phyloP scores from a whole-genome alignment of 2,888 invertebrate genomes.

The Cetonia aurata region DNA sequence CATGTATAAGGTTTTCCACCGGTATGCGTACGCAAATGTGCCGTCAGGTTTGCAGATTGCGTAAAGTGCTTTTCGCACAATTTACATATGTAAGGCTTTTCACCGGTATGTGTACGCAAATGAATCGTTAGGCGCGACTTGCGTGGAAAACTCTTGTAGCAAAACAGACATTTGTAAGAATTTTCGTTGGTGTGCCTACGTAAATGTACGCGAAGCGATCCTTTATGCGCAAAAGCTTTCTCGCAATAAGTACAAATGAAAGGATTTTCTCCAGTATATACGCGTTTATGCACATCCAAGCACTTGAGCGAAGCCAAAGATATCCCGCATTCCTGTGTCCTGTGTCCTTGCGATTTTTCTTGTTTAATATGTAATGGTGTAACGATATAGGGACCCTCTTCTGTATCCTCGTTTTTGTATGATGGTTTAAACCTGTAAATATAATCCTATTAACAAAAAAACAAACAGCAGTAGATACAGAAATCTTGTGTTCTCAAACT shows the following conservation, averaged over 20 bases:
- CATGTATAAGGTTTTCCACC: constrained; percentile 70
- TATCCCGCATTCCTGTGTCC: constrained; percentile 50
- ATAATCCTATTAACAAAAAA: no score
- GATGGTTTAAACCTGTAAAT: no score
- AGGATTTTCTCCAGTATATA: not conserved
- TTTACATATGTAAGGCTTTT: constrained; percentile 68
- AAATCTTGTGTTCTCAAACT: no score
- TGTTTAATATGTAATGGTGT: no score
- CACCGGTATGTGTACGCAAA: constrained; percentile 46
- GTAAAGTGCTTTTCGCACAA: constrained; percentile 70
- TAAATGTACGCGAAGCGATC: no score
- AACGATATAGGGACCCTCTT: no score
- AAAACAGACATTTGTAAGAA: constrained; percentile 69
- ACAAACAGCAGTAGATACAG: no score
- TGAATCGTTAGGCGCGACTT: constrained; percentile 65
- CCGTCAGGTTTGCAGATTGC: constrained; percentile 67
- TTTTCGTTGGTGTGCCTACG: constrained; percentile 62
- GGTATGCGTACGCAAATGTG: constrained; percentile 69
- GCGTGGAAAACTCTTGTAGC: constrained; percentile 69
- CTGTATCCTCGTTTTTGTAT: no score
- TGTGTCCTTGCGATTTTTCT: constrained; percentile 52
- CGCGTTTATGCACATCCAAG: constrained; percentile 37
- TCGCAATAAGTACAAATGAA: no score
- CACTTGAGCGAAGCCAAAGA: constrained; percentile 23
- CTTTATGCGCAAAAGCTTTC: no score